Percentiles rank a stretch among this genome's conserved stretches.
Conservation (phyloP, 2,888 invertebrate genomes). For the Leptogaster cylindrica region DNA sequence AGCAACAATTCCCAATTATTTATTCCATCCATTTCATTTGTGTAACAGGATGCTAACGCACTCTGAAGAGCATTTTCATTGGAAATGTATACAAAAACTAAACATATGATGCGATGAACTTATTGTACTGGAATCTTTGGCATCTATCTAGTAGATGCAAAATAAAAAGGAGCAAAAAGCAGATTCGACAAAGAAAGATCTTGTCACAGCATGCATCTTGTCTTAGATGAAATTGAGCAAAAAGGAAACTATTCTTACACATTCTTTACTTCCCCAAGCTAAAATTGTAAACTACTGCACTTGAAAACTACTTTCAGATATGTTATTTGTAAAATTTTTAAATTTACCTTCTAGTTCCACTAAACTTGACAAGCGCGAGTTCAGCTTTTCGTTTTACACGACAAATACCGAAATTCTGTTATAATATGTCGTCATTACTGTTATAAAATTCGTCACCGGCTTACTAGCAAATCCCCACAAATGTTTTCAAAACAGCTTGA, state of each 20-base stretch:
- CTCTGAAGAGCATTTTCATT: neutral
- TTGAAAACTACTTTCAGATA: too few species aligned
- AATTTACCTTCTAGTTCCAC: constrained; percentile 39
- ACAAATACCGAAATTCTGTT: too few species aligned
- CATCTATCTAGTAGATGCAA: constrained; percentile 18
- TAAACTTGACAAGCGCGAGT: constrained; percentile 45
- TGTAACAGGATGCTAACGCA: neutral
- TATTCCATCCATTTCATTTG: too few species aligned
- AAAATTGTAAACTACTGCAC: too few species aligned
- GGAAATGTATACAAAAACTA: constrained; percentile 13
- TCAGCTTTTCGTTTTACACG: constrained; percentile 45
- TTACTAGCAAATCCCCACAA: neutral
- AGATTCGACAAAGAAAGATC: constrained; percentile 23
- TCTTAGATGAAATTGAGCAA: too few species aligned
- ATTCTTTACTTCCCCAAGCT: too few species aligned
- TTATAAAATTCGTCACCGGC: neutral
- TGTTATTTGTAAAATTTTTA: too few species aligned
- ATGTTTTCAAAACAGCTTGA: too few species aligned
- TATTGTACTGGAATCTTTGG: constrained; percentile 35
- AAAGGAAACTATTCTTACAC: too few species aligned
- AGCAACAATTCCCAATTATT: too few species aligned
- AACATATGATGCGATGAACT: constrained; percentile 16
- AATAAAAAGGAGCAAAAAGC: constrained; percentile 17
- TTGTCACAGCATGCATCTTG: too few species aligned
- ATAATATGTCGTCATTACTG: neutral